phyloP scores from a whole-genome alignment of 2,888 invertebrate species.

The Teinopalpus imperialis region DNA sequence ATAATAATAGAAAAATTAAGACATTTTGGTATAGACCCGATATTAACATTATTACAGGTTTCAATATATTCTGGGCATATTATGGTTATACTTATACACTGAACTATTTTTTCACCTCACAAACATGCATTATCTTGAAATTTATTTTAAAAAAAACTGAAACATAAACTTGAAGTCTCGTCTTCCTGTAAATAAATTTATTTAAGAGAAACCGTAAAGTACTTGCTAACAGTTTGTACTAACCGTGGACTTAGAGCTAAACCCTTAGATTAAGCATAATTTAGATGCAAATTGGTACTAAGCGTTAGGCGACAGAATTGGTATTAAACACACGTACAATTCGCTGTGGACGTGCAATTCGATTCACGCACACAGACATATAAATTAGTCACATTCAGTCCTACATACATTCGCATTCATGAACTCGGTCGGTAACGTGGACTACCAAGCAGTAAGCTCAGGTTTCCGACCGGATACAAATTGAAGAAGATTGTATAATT shows the following conservation, averaged over 20 bases:
- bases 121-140: too few species aligned
- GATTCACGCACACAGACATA: conserved; percentile 13
- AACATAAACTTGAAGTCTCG: conserved; percentile 8
- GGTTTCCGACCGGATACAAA: too few species aligned
- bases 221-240: conserved; percentile 1
- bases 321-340: conserved; percentile 17
- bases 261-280: conserved; percentile 16
- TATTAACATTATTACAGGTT: too few species aligned
- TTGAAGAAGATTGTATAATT: too few species aligned
- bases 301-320: conserved; percentile 9
- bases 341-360: conserved; percentile 10
- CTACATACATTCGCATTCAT: not conserved
- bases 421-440: too few species aligned
- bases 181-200: not conserved
- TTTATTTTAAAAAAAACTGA: not conserved
- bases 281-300: conserved; percentile 17
- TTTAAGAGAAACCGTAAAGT: not conserved
- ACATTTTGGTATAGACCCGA: too few species aligned
- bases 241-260: conserved; percentile 11
- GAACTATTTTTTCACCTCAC: too few species aligned
- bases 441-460: too few species aligned
- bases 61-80: too few species aligned
- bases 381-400: conserved; percentile 18
- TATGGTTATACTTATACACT: too few species aligned
- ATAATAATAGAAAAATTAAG: too few species aligned